Conservation (phyloP, 1,140 invertebrate genomes). For the Philaenus spumarius region DNA sequence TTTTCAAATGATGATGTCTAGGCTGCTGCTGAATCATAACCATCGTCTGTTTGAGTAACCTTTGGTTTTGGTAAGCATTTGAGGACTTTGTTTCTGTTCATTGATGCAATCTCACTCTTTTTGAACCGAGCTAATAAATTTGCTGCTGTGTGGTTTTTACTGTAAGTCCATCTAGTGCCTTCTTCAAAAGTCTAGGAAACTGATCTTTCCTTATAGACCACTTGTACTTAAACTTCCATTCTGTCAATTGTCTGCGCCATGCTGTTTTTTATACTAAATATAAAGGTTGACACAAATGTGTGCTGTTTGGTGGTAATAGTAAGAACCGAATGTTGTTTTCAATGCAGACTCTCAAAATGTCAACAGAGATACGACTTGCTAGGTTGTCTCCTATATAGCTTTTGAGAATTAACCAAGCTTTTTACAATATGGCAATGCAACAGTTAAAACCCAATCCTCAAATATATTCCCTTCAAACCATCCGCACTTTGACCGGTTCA, state of each 20-base stretch:
- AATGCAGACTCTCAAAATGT: conserved; percentile 28
- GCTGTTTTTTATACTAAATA: conserved; percentile 36
- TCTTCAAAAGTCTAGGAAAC: conserved; percentile 35
- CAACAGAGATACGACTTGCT: no score
- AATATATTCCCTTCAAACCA: no score
- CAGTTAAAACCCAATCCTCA: no score
- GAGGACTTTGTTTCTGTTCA: conserved; percentile 13
- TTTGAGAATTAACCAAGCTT: no score
- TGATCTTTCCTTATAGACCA: no score
- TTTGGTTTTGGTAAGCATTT: conserved; percentile 4
- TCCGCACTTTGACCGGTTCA: no score
- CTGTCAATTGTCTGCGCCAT: no score
- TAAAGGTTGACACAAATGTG: conserved; percentile 38
- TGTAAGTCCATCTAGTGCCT: conserved; percentile 19
- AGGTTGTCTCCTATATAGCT: no score
- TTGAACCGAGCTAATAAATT: conserved; percentile 6
- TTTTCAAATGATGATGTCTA: conserved; percentile 5
- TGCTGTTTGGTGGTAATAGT: conserved; percentile 38
- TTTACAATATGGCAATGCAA: no score
- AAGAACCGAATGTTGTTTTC: conserved; percentile 34
- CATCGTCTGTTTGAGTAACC: not conserved
- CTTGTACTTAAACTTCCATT: no score
- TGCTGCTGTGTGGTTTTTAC: not conserved
- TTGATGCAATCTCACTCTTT: conserved; percentile 11
- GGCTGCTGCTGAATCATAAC: not conserved